Percentiles rank a stretch among this genome's conserved stretches.
Conservation (phyloP, 2,888 invertebrate genomes). For the Labia minor region DNA sequence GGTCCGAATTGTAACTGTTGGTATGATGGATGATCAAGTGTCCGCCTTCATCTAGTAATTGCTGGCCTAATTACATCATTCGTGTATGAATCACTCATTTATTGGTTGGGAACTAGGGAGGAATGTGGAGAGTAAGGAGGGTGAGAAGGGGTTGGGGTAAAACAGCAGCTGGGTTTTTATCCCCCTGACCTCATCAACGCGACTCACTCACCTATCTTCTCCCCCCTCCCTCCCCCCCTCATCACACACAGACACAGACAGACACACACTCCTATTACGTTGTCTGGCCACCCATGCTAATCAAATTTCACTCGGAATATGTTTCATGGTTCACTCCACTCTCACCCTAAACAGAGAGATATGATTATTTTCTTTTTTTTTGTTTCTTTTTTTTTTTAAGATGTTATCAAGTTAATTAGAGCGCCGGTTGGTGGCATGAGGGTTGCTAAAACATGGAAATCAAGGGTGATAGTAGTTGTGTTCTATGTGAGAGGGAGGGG, state of each 20-base stretch:
- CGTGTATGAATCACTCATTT: not conserved
- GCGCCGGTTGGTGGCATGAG: not conserved
- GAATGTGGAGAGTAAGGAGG: no score
- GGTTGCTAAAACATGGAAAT: not conserved
- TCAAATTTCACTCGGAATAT: conserved; percentile 1
- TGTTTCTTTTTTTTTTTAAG: conserved; percentile 18
- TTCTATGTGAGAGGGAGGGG: no score
- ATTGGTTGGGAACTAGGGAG: no score
- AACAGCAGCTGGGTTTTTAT: not conserved
- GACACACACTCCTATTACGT: no score
- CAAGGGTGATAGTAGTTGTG: no score
- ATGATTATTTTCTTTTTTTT: not conserved
- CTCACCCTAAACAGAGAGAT: no score
- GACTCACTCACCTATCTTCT: no score
- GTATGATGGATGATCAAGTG: not conserved
- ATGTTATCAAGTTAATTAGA: conserved; percentile 13
- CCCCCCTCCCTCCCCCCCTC: no score
- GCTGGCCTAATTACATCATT: conserved; percentile 4
- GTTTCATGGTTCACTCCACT: not conserved
- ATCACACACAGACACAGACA: no score
- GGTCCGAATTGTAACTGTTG: not conserved
- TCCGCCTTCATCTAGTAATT: conserved; percentile 1
- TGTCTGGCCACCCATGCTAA: not conserved
- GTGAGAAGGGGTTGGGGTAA: no score
- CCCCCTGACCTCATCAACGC: no score